Percentiles rank a stretch among this genome's conserved stretches.
Conservation (phyloP, 2,888 invertebrate species). For the Philonicus albiceps region DNA sequence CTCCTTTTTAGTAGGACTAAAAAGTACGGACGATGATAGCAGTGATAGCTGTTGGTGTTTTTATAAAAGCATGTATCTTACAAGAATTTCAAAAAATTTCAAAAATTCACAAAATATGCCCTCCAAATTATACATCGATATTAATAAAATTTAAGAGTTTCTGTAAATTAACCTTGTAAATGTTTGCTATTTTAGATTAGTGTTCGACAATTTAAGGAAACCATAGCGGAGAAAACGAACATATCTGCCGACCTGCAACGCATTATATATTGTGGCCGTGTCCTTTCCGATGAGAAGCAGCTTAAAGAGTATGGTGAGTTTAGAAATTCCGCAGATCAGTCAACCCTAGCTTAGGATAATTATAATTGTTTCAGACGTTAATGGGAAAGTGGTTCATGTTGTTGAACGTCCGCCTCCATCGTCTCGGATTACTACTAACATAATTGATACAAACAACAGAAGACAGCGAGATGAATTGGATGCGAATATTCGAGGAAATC, state of each 20-base stretch:
- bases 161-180: background rate
- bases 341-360: constrained; percentile 9
- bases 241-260: constrained; percentile 85
- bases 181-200: constrained; percentile 69
- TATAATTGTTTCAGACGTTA: constrained; percentile 70
- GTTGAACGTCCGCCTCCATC: constrained; percentile 87
- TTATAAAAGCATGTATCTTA: too few relatives aligned
- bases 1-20: too few relatives aligned
- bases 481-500: constrained; percentile 57
- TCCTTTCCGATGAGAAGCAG: constrained; percentile 86
- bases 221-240: constrained; percentile 78
- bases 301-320: constrained; percentile 81
- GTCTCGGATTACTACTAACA: constrained; percentile 54
- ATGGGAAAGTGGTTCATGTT: constrained; percentile 92
- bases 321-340: background rate
- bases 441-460: constrained; percentile 57
- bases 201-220: constrained; percentile 81
- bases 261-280: constrained; percentile 93
- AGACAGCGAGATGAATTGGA: constrained; percentile 58
- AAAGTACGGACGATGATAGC: too few relatives aligned
- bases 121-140: too few relatives aligned
- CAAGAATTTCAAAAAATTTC: too few relatives aligned
- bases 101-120: too few relatives aligned
- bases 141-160: background rate
- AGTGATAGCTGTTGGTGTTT: too few relatives aligned